Evolutionary conservation across 2,113 vertebrate species (phyloP).

Genomic region (Centropus bengalensis): DNA sequence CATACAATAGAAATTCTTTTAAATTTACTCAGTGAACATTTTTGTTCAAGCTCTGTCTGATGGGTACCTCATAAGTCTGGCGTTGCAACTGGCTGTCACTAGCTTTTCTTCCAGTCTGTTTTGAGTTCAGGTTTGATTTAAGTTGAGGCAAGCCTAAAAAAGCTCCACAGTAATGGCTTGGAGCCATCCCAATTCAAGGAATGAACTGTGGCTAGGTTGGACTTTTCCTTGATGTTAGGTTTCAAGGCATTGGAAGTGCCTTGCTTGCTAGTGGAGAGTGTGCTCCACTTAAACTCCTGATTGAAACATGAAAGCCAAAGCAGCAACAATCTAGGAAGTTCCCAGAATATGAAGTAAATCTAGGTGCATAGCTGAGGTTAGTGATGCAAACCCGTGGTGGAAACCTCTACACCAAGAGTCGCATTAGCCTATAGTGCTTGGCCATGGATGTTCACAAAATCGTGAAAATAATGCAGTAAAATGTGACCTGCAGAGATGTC

Average conservation of each 20-base stretch:
- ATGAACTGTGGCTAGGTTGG: not conserved
- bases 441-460: not conserved
- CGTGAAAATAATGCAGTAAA: not conserved
- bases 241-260: not conserved
- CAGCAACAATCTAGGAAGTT: not conserved
- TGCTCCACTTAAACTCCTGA: not conserved
- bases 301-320: not conserved
- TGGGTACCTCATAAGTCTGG: not conserved
- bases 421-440: not conserved
- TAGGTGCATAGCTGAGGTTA: not conserved
- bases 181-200: not conserved
- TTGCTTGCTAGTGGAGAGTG: not conserved
- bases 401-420: not conserved
- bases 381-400: not conserved
- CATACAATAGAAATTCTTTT: not conserved
- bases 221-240: not conserved
- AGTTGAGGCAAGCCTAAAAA: not conserved
- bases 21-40: not conserved
- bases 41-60: not conserved
- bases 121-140: not conserved
- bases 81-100: not conserved
- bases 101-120: not conserved
- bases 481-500: rapidly evolving
- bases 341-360: not conserved
- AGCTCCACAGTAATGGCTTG: not conserved